These are phyloP conservation scores for Erebia palarica DNA, from an alignment of 2,888 invertebrate genomes.

Conservation along the genomic window DNA sequence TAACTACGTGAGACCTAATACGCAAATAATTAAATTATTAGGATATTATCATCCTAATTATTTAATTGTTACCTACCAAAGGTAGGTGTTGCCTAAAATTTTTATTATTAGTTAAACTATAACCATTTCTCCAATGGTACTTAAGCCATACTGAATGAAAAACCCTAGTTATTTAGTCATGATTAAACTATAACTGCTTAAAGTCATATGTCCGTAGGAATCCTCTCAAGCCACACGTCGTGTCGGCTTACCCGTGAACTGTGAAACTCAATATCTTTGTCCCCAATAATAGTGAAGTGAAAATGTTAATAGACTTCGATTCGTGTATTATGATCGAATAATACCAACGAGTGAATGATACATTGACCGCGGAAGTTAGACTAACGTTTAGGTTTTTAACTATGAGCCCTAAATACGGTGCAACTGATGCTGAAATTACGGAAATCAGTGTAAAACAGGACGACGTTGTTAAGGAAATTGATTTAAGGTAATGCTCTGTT, in stretches of 20 bases:
- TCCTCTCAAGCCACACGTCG: constrained; percentile 69
- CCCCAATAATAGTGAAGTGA: constrained; percentile 39
- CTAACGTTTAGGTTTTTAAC: not conserved
- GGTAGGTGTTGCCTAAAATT: too few relatives aligned
- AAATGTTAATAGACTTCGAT: constrained; percentile 32
- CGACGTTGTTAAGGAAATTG: constrained; percentile 51
- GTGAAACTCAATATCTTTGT: constrained; percentile 37
- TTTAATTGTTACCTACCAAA: too few relatives aligned
- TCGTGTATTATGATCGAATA: constrained; percentile 16
- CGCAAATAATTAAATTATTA: too few relatives aligned
- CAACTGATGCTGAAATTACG: constrained; percentile 59
- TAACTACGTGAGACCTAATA: too few relatives aligned
- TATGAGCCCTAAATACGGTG: constrained; percentile 63
- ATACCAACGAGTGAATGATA: constrained; percentile 11
- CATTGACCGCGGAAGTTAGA: not conserved
- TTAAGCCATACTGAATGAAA: not conserved
- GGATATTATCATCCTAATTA: too few relatives aligned
- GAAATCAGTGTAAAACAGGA: constrained; percentile 56
- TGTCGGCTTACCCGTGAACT: constrained; percentile 44
- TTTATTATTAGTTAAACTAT: not conserved
- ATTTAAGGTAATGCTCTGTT: constrained; percentile 58
- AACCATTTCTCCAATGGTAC: not conserved
- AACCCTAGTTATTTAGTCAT: constrained; percentile 23
- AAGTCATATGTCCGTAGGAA: constrained; percentile 63
- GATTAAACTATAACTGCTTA: constrained; percentile 37